Evolutionary conservation across 2,888 invertebrate species (phyloP).

Genomic region (Dyspetes luteomarginatus): DNA sequence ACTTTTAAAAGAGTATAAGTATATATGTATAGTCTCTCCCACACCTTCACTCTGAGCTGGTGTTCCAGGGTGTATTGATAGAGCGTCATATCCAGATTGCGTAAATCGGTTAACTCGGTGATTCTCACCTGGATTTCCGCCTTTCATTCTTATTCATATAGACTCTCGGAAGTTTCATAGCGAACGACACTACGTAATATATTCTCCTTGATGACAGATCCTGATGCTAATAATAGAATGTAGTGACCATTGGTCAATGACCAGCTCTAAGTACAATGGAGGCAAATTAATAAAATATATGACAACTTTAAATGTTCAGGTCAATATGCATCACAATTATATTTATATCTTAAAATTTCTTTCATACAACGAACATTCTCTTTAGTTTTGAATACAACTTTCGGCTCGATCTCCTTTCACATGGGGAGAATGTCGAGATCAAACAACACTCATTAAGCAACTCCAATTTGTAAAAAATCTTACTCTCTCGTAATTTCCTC

Average conservation of each 20-base stretch:
- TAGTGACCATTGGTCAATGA: not conserved
- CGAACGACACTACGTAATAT: not conserved
- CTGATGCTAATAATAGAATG: not conserved
- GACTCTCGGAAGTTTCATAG: not conserved
- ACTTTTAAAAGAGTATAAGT: not conserved
- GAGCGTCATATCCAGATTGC: constrained; percentile 39
- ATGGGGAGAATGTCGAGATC: constrained; percentile 26
- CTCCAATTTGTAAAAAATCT: constrained; percentile 49
- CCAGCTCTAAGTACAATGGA: not conserved
- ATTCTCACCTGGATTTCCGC: constrained; percentile 55
- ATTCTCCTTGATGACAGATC: not conserved
- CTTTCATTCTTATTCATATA: constrained; percentile 50
- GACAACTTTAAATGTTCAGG: no score
- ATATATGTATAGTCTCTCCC: not conserved
- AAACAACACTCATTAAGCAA: constrained; percentile 17
- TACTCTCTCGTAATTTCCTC: constrained; percentile 37
- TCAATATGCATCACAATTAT: no score
- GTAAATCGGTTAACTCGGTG: constrained; percentile 48
- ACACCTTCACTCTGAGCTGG: constrained; percentile 29
- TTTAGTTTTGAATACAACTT: not conserved
- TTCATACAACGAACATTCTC: not conserved
- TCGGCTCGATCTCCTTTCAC: constrained; percentile 48
- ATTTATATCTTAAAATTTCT: not conserved
- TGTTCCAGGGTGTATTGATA: constrained; percentile 16
- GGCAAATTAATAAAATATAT: no score